These are phyloP conservation scores for Ptychadena robeensis DNA, from an alignment of 2,797 vertebrate genomes.

Conservation along the genomic window DNA sequence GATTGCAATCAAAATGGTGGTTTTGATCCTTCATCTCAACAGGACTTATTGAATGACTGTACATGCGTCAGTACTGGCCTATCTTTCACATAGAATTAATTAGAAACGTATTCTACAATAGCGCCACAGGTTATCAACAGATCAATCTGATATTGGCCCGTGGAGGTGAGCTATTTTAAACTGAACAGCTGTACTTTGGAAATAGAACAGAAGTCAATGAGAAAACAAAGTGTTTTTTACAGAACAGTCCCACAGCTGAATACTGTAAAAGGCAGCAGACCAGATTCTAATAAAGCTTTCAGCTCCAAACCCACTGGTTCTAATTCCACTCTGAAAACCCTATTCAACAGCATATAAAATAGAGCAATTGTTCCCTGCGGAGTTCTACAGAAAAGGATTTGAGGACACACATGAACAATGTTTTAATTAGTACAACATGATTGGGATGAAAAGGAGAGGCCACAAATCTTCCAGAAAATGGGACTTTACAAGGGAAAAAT, in stretches of 20 bases:
- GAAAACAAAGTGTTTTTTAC: slow-evolving; percentile 27
- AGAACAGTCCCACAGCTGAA: background rate
- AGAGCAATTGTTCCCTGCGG: slow-evolving; percentile 25
- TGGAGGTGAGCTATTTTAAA: slow-evolving; percentile 36
- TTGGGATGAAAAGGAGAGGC: slow-evolving; percentile 27
- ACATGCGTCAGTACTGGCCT: background rate
- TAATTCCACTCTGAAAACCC: slow-evolving; percentile 34
- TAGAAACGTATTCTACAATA: slow-evolving; percentile 39
- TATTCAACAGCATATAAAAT: slow-evolving; percentile 35
- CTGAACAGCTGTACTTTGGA: slow-evolving; percentile 32
- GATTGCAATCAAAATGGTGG: background rate
- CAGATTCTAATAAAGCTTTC: slow-evolving; percentile 5
- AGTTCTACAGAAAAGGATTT: slow-evolving; percentile 34
- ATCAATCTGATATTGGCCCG: slow-evolving; percentile 14
- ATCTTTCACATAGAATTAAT: slow-evolving; percentile 3
- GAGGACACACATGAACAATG: slow-evolving; percentile 28
- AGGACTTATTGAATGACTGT: background rate
- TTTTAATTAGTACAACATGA: slow-evolving; percentile 23
- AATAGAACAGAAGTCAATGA: slow-evolving; percentile 31
- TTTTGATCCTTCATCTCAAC: background rate
- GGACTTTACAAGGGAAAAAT: slow-evolving; percentile 13
- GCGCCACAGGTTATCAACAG: slow-evolving; percentile 4
- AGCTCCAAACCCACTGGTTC: slow-evolving; percentile 26
- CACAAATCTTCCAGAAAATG: slow-evolving; percentile 8
- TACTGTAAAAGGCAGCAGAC: slow-evolving; percentile 23